These are phyloP conservation scores for Salarias fasciatus DNA, from an alignment of 2,797 vertebrate species.

Conservation along the genomic window DNA sequence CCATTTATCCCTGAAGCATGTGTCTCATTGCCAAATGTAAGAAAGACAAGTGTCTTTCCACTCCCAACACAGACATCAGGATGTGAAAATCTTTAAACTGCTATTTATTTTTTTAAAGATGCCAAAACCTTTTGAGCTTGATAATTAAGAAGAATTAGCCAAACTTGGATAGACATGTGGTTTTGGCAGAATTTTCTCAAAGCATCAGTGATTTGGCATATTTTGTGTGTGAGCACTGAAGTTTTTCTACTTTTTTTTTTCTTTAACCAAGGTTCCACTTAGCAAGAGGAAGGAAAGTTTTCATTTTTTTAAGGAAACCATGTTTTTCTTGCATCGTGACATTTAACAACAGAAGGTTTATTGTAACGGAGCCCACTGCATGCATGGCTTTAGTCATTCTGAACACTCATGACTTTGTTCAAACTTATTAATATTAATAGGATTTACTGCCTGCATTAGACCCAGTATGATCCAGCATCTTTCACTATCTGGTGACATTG, in stretches of 20 bases:
- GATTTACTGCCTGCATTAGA: slow-evolving; percentile 6
- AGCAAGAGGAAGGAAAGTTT: slow-evolving; percentile 4
- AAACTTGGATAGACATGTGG: slow-evolving; percentile 35
- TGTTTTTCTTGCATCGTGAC: slow-evolving; percentile 3
- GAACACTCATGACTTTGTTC: slow-evolving; percentile 31
- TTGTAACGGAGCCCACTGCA: slow-evolving; percentile 20
- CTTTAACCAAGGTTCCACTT: slow-evolving; percentile 29
- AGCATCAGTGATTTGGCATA: slow-evolving; percentile 39
- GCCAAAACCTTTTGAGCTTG: slow-evolving; percentile 42
- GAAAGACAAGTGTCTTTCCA: slow-evolving; percentile 46
- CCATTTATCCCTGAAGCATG: slow-evolving; percentile 43
- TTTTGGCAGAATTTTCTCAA: slow-evolving; percentile 8
- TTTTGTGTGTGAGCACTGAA: slow-evolving; percentile 1
- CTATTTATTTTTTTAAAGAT: slow-evolving; percentile 16
- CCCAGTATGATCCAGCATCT: slow-evolving; percentile 24
- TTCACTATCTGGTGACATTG: slow-evolving; percentile 32
- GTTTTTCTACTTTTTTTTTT: background rate
- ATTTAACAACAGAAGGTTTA: slow-evolving; percentile 39
- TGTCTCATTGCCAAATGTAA: slow-evolving; percentile 35
- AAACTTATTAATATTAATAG: slow-evolving; percentile 38
- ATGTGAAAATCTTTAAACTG: slow-evolving; percentile 18
- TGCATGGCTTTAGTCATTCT: slow-evolving; percentile 15
- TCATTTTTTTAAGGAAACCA: slow-evolving; percentile 18
- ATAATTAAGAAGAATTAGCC: slow-evolving; percentile 30
- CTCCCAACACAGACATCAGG: slow-evolving; percentile 28